Evolutionary conservation across 2,113 vertebrate genomes (phyloP), one percentile per base, ranked within the genome.

Genomic region (Menura novaehollandiae): DNA sequence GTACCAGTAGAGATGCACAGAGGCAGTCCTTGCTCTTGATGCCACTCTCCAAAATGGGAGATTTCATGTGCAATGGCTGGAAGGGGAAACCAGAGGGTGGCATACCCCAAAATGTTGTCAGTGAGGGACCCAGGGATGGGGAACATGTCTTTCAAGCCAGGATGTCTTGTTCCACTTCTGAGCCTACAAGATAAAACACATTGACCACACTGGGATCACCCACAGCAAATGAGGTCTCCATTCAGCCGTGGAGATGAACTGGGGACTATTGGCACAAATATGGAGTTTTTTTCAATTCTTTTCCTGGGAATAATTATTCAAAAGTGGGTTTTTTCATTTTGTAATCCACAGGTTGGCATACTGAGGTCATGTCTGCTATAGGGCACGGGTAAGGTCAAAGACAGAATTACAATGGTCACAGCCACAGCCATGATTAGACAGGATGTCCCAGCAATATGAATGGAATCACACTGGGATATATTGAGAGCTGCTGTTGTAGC

Each of bases 1-100:
- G 3, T 15, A 69, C 11, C 8, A 13, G 9, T 5, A 62, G 39
- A 60, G 5, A 35, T 56, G n/a, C 5, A 17, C 0, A 0, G 4
- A 76, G 51, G 4, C 15, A n/a, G 14, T 52, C 35, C 37, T 80
- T 55, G 28, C 6, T 84, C 30, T 52, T 55, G 46, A 39, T 66
- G 16, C 11, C 32, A 11, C 8, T 16, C 3, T 84, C 68, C 55
- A 39, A 35, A 92, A 71, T 10, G 6, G 20, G 13, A 83, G 7
- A 77, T 74, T 56, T 66, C 53, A 49, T 0, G 1, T 69, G n/a
- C 10, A 56, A 12, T 20, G 24, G 3, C 33, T 72, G n/a, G 32
- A 88, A 8, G 23, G 52, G 16, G 16, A 76, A 88, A 37, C 12
- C 33, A 66, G 79, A 72, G 15, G 17, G 24, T 72, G 9, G 8